Conservation (phyloP, 30 jellyfish, hydroid and myxozoan species). For the Hydractinia symbiolongicarpus region DNA sequence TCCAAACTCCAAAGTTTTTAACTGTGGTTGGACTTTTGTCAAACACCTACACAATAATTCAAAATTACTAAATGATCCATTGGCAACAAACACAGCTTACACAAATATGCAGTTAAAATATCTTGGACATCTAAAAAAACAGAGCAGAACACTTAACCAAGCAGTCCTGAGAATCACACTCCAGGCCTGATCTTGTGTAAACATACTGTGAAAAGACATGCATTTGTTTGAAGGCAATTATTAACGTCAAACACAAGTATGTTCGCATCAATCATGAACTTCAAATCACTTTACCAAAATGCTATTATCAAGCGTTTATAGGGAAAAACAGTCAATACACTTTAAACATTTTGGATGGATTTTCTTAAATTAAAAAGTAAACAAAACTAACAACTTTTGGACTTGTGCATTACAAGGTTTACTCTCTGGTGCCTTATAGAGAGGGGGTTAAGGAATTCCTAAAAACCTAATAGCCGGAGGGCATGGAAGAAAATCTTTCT, state of each 20-base stretch:
- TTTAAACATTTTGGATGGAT: not conserved
- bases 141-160: too few relatives aligned
- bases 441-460: too few relatives aligned
- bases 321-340: not conserved
- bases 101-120: not conserved
- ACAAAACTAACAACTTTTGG: not conserved
- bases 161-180: too few relatives aligned
- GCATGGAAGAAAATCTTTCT: too few relatives aligned
- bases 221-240: conserved; percentile 9
- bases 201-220: too few relatives aligned
- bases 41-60: conserved; percentile 39
- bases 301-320: not conserved
- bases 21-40: conserved; percentile 78
- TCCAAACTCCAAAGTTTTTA: conserved; percentile 95
- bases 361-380: not conserved
- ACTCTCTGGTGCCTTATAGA: too few relatives aligned
- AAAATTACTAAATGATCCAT: not conserved
- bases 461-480: too few relatives aligned
- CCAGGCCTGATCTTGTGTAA: too few relatives aligned
- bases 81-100: not conserved
- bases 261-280: conserved; percentile 17
- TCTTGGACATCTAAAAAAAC: too few relatives aligned
- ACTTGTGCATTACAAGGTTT: not conserved
- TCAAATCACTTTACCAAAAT: not conserved
- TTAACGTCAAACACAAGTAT: not conserved